phyloP scores from a whole-genome alignment of 2,113 vertebrate genomes.

The Pristiophorus japonicus region DNA sequence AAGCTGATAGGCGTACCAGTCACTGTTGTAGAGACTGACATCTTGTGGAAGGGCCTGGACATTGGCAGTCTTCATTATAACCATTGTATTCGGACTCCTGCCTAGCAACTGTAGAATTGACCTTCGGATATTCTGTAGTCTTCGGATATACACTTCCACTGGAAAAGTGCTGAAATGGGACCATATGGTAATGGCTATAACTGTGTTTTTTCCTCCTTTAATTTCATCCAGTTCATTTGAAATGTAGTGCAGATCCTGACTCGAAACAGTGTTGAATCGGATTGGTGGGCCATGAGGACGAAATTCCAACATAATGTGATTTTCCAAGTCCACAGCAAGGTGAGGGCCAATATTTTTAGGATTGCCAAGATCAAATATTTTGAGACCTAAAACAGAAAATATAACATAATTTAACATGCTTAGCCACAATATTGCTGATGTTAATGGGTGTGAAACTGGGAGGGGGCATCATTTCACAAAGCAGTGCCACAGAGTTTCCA shows the following conservation, averaged over 20 bases:
- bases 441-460: background rate
- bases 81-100: slow-evolving; percentile 73
- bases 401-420: background rate
- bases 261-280: slow-evolving; percentile 76
- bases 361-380: slow-evolving; percentile 80
- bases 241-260: slow-evolving; percentile 77
- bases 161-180: slow-evolving; percentile 94
- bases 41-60: slow-evolving; percentile 76
- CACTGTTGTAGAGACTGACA: slow-evolving; percentile 87
- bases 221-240: slow-evolving; percentile 83
- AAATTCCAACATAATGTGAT: slow-evolving; percentile 78
- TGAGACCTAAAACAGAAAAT: slow-evolving; percentile 64
- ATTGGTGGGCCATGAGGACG: slow-evolving; percentile 90
- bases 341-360: slow-evolving; percentile 85
- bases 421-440: background rate
- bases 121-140: slow-evolving; percentile 79
- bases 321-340: slow-evolving; percentile 77
- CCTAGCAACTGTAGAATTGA: slow-evolving; percentile 72
- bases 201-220: slow-evolving; percentile 73
- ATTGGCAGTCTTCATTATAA: slow-evolving; percentile 79
- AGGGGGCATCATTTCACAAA: background rate
- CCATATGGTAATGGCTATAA: slow-evolving; percentile 81
- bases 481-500: background rate
- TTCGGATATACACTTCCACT: slow-evolving; percentile 77
- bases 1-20: slow-evolving; percentile 88